These are phyloP conservation scores for Turnix velox DNA, from an alignment of 2,113 vertebrate genomes.

Conservation along the genomic window DNA sequence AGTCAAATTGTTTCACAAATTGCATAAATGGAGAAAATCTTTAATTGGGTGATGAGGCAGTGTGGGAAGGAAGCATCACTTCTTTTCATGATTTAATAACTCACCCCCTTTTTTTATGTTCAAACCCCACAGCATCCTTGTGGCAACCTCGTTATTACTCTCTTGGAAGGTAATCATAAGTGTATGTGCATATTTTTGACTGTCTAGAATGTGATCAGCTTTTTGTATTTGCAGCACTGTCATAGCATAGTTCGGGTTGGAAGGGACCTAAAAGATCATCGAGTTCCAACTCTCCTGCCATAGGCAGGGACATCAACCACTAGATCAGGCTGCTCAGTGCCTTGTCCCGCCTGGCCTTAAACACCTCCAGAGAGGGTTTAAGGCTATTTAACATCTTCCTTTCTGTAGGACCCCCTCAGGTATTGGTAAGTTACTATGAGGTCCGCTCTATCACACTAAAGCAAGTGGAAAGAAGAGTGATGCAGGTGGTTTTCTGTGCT, in stretches of 20 bases:
- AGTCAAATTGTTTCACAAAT: not conserved
- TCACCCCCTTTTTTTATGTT: not conserved
- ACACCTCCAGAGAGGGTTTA: no score
- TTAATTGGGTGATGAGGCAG: not conserved
- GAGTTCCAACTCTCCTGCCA: no score
- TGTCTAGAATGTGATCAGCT: not conserved
- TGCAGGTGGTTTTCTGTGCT: fast-evolving
- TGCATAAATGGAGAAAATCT: not conserved
- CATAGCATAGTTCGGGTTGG: no score
- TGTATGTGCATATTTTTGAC: not conserved
- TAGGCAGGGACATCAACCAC: no score
- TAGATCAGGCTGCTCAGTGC: no score
- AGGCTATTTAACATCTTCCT: no score
- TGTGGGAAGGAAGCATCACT: not conserved
- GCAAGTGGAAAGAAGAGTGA: fast-evolving
- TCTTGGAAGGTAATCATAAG: not conserved
- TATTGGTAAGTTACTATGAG: no score
- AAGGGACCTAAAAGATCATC: no score
- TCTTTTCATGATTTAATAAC: fast-evolving
- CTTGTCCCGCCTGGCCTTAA: no score
- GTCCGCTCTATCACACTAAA: not conserved
- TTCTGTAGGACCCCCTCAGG: no score
- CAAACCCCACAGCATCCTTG: not conserved
- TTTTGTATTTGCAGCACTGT: not conserved
- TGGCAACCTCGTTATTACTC: not conserved